Evolutionary conservation across 2,797 vertebrate species (phyloP), one percentile per base, ranked within the genome.

Genomic region (Myripristis murdjan): DNA sequence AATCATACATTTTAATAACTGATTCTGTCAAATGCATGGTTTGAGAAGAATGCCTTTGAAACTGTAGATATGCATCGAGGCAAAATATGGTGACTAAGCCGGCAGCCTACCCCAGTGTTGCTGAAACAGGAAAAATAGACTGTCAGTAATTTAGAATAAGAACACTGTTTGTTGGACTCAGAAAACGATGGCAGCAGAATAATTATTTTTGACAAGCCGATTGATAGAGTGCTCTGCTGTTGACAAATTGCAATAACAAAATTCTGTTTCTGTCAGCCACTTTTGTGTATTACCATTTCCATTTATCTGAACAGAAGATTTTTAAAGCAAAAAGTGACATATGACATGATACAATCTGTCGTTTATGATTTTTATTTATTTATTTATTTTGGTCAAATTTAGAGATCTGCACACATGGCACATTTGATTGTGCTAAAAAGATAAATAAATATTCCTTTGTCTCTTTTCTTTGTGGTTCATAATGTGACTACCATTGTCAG

Each of bases 141-240:
- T 77, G 89, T 92, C 92, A 92, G 90, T 93, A 89, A 89, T 89
- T 93, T 91, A 66, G 47, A 93, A 89, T 83, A 74, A 81, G 87
- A 92, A 81, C 81, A 67, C 31, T 62, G 84, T 91, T 90, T 85
- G 86, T 91, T 85, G 85, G 84, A 85, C 85, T 83, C 75, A 6
- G 62, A 88, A 83, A 92, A 88, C 68, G 85, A 91, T 86, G 84
- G 82, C 87, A 77, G 84, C 70, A 60, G 82, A 90, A 83, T 91
- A 92, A 94, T 94, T 93, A 89, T 64, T 87, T 87, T 79, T 93
- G 94, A 91, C 92, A 91, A 75, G 78, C 84, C 79, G 78, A 93
- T 91, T 93, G 92, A 94, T 94, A 80, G 88, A 90, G 51, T 83
- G 74, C 83, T 82, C 64, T 63, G 74, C 82, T 86, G 82, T 87